Base-by-base conservation (phyloP, 2,113 vertebrate genomes). In the Pelecanoides urinatrix region DNA sequence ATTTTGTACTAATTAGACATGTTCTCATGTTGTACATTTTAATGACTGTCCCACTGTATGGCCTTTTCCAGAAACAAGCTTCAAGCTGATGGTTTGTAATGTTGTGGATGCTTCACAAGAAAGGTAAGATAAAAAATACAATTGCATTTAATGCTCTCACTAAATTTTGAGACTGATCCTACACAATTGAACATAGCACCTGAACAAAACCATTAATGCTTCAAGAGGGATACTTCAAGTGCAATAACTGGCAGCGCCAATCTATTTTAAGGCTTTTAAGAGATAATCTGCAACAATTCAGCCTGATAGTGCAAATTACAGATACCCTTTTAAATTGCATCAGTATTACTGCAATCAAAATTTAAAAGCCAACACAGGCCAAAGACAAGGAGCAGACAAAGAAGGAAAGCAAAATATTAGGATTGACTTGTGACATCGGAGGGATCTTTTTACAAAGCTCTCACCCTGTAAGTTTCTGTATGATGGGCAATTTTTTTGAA, bases 191-290 rank as follows among this genome's bases (percentile, higher is more conserved):
- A 63, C 15, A 52, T 1, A 82, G 53, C 42, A 77, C 62, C 45
- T 86, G n/a, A 82, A 67, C 17, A 78, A 81, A 95, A 76, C 50
- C 44, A 71, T 61, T 84, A 62, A 78, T 25, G 44, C 25, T 86
- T 83, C 22, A 32, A 68, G 61, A 93, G 18, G 17, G 53, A 90
- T 78, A 32, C 67, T 86, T 32, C 27, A 59, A 53, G 62, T 16
- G 29, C 65, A 76, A 0, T 36, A 90, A 68, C 55, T 72, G 21
- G 29, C 30, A 45, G 36, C 5, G 13, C 29, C 40, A 34, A 56
- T 74, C n/a, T 85, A 15, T 71, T 47, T 77, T 71, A 55, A 85
- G 91, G 53, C 22, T 94, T 94, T 97, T 47, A 86, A 93, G 49
- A 91, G 56, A 77, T 12, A 93, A 74, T 47, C 32, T 34, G 52